phyloP scores from a whole-genome alignment of 2,888 invertebrate genomes.

The Rhyacophila evoluta region DNA sequence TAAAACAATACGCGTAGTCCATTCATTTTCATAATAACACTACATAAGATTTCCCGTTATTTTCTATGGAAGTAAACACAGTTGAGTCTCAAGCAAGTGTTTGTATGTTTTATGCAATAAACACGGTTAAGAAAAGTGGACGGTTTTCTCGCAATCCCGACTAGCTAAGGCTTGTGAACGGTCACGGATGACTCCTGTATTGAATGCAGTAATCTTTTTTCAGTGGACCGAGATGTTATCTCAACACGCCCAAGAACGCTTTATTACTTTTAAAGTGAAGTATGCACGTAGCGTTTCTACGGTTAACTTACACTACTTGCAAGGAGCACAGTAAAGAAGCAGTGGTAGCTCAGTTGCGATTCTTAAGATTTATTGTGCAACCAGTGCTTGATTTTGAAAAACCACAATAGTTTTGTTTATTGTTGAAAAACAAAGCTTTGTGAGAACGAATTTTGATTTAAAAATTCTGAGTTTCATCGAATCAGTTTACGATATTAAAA shows the following conservation, averaged over 20 bases:
- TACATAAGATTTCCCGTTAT: too few species aligned
- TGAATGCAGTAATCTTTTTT: slow-evolving; percentile 33
- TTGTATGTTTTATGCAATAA: neutral
- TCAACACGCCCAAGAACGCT: slow-evolving; percentile 28
- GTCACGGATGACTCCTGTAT: slow-evolving; percentile 29
- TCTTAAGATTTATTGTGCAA: too few species aligned
- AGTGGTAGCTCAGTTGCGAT: neutral
- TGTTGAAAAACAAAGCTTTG: too few species aligned
- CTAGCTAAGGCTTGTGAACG: neutral
- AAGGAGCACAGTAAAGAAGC: slow-evolving; percentile 5
- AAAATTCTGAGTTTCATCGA: too few species aligned
- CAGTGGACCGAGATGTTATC: neutral
- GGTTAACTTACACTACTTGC: slow-evolving; percentile 38
- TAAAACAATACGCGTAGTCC: too few species aligned
- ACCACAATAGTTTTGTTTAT: too few species aligned
- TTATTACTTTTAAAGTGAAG: slow-evolving; percentile 43
- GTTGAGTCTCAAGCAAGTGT: neutral
- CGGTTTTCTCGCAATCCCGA: too few species aligned
- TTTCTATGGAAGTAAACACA: too few species aligned
- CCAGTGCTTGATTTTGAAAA: too few species aligned
- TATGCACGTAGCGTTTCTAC: slow-evolving; percentile 36
- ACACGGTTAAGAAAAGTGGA: neutral
- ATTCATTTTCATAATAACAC: too few species aligned
- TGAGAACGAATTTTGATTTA: too few species aligned
- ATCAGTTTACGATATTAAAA: too few species aligned